Evolutionary conservation across 2,888 invertebrate species (phyloP), one percentile per base, ranked within the genome.

Genomic region (Drosophila sordidula): DNA sequence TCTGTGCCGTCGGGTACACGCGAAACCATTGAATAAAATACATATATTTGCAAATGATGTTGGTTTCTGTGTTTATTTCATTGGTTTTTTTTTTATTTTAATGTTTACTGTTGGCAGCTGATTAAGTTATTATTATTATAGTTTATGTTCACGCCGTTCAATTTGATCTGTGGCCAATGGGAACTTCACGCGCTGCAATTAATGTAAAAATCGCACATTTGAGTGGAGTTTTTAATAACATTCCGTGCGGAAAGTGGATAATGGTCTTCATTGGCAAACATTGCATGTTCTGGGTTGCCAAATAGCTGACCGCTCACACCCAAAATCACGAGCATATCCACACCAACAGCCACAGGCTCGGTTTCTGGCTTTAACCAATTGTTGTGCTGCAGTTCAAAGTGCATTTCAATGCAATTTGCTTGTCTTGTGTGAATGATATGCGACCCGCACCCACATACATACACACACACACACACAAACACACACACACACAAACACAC

Each of bases 111-210:
- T 42, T 61, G 57, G 45, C 51, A 56, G 52, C 68, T 74, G 74
- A 73, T 74, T 73, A 73, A 73, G 69, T 73, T 73, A 72, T 72
- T 72, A 70, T 70, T 71, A 61, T 73, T 73, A 61, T 74, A 61
- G 74, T 73, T 72, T 73, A 73, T 72, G 51, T 32, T 51, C 34
- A 29, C n/a, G 46, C 42, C 39, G 62, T 16, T 22, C 34, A 29
- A 50, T 58, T 26, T 45, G 55, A 65, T 46, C 58, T 51, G 47
- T 25, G 58, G 57, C 38, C 52, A 39, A 11, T 11, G 36, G 52
- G 44, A 36, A 32, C 39, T 47, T 58, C 25, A 36, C 42, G 42
- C 9, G 3, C 9, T 26, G 45, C 25, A 61, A 67, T 72, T 73
- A 52, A 67, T 74, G 68, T 54, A 56, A 56, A 56, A 67, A 56